Percentiles rank a stretch among this genome's conserved stretches.
These are phyloP conservation scores for Drosophila virilis DNA, from an alignment of 1,140 invertebrate genomes.

Conservation along the genomic window DNA sequence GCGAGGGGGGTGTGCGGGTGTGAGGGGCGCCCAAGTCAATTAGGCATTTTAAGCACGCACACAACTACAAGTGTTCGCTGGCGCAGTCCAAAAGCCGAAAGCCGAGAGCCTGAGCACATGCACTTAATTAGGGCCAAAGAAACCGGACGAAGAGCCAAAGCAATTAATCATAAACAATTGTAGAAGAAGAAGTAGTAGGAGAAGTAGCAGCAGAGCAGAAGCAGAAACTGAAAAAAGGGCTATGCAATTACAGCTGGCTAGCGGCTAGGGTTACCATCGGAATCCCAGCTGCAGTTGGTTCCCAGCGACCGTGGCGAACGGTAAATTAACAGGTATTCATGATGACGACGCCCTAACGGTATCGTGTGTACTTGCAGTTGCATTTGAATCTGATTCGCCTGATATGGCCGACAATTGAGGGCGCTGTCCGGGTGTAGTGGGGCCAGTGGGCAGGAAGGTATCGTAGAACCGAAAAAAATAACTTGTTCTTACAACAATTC, in stretches of 20 bases:
- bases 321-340: slow-evolving; percentile 61
- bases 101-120: slow-evolving; percentile 29
- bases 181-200: slow-evolving; percentile 1
- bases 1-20: not conserved
- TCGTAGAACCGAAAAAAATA: slow-evolving; percentile 35
- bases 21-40: slow-evolving; percentile 60
- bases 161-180: slow-evolving; percentile 68
- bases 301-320: slow-evolving; percentile 49
- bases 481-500: slow-evolving; percentile 81
- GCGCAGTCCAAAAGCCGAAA: not conserved
- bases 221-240: slow-evolving; percentile 20
- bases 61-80: slow-evolving; percentile 68
- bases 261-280: slow-evolving; percentile 19
- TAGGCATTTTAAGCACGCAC: slow-evolving; percentile 77
- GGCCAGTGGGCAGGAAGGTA: not conserved
- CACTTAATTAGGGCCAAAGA: slow-evolving; percentile 67
- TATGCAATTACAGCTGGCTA: slow-evolving; percentile 23
- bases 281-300: slow-evolving; percentile 25
- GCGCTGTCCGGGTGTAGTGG: slow-evolving; percentile 19
- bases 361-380: slow-evolving; percentile 76
- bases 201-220: not conserved
- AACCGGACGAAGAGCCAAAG: slow-evolving; percentile 42
- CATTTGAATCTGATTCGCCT: slow-evolving; percentile 46
- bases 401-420: not conserved
- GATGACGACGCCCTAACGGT: slow-evolving; percentile 68